Conservation (phyloP, 23 tunicate genomes). For the Halocynthia aurantium region DNA sequence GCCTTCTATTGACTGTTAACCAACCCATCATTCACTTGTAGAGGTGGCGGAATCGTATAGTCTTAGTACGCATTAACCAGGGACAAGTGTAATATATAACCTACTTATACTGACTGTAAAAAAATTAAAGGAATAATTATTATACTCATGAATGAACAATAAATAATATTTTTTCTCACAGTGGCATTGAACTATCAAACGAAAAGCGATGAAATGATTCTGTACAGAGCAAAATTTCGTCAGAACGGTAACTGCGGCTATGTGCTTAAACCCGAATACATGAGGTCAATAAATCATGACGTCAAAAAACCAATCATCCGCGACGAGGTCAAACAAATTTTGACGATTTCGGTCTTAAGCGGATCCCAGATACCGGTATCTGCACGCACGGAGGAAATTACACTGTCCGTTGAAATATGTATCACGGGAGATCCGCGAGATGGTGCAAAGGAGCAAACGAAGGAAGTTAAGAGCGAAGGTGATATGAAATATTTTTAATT, state of each 20-base stretch:
- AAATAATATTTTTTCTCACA: conserved; percentile 9
- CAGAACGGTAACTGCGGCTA: conserved; percentile 92
- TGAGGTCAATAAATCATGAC: conserved; percentile 13
- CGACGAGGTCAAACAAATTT: conserved; percentile 2
- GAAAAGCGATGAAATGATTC: conserved; percentile 75
- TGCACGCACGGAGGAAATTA: not conserved
- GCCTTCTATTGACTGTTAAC: no score
- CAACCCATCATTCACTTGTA: no score
- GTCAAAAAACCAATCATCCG: not conserved
- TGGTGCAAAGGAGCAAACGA: conserved; percentile 5
- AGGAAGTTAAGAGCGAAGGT: conserved; percentile 7
- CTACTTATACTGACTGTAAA: not conserved
- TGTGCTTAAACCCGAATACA: conserved; percentile 62
- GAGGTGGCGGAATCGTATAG: no score
- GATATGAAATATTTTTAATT: not conserved
- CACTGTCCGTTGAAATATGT: conserved; percentile 26
- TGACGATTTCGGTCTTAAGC: conserved; percentile 21
- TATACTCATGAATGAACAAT: not conserved
- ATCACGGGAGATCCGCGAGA: conserved; percentile 36
- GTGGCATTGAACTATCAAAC: conserved; percentile 91
- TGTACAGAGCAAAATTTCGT: conserved; percentile 68
- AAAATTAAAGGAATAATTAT: not conserved
- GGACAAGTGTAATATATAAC: no score
- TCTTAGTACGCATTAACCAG: no score
- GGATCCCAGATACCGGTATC: conserved; percentile 24